phyloP scores from a whole-genome alignment of 1,140 invertebrate genomes.

The Drosophila orena region DNA sequence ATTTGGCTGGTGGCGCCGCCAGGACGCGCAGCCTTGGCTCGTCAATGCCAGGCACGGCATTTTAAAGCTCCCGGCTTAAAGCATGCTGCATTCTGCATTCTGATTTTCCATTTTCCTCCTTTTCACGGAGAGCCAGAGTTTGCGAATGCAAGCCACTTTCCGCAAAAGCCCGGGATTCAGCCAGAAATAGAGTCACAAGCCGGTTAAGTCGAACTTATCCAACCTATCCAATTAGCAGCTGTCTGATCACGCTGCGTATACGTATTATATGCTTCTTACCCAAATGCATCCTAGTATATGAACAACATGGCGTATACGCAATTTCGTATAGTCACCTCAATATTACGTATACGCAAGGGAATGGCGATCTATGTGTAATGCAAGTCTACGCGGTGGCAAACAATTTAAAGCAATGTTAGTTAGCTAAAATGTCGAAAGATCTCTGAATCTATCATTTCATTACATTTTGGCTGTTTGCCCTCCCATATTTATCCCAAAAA shows the following conservation, averaged over 20 bases:
- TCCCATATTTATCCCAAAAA: background rate
- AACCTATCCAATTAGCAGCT: background rate
- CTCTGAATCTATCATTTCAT: background rate
- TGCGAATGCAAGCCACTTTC: slow-evolving; percentile 18
- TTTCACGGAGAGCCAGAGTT: slow-evolving; percentile 3
- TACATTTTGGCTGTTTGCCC: background rate
- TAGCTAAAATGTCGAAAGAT: no score
- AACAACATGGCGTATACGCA: background rate
- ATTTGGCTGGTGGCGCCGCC: slow-evolving; percentile 69
- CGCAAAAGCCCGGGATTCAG: background rate
- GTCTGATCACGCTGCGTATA: slow-evolving; percentile 1
- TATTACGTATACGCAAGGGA: background rate
- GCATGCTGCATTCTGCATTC: background rate
- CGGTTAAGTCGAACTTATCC: background rate
- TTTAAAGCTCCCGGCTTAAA: slow-evolving; percentile 67
- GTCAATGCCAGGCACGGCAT: slow-evolving; percentile 32
- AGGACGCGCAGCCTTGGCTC: slow-evolving; percentile 71
- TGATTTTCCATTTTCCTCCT: background rate
- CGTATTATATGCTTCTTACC: background rate
- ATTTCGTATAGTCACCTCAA: background rate
- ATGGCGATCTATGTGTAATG: no score
- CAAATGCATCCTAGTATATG: no score
- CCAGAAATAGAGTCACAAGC: background rate
- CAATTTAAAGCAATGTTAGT: no score
- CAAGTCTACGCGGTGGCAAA: no score